These are phyloP conservation scores for Tauraco erythrolophus DNA, from an alignment of 2,113 vertebrate genomes.

Conservation along the genomic window DNA sequence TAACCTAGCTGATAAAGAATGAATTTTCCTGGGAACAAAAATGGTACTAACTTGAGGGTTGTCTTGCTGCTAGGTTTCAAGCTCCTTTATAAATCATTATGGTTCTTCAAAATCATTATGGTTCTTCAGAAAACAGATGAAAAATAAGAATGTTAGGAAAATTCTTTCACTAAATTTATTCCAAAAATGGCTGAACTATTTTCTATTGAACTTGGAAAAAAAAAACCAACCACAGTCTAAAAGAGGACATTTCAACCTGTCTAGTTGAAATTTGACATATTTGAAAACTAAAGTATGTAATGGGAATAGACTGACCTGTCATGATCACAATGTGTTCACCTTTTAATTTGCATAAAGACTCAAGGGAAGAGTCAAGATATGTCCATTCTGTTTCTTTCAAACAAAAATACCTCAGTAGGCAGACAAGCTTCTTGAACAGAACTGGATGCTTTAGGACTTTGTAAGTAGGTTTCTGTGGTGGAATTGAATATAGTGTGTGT, in stretches of 20 bases:
- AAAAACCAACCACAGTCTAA: neutral
- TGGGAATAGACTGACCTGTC: neutral
- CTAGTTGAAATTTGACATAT: neutral
- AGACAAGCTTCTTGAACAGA: neutral
- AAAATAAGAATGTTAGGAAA: neutral
- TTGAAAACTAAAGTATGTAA: neutral
- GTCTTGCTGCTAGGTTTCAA: neutral
- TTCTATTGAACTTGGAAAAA: neutral
- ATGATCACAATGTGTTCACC: neutral
- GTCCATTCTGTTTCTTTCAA: neutral
- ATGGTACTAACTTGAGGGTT: neutral
- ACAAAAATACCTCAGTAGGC: neutral
- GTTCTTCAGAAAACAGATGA: conserved; percentile 4
- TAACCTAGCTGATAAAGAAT: neutral
- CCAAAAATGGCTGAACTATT: conserved; percentile 26
- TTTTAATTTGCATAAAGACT: neutral
- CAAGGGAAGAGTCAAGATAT: neutral
- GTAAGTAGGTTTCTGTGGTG: neutral
- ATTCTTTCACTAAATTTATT: neutral
- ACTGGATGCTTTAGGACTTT: neutral
- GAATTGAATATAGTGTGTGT: neutral
- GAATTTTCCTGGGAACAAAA: neutral
- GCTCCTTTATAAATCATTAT: neutral
- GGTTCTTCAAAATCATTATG: neutral
- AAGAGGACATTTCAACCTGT: neutral